These are phyloP conservation scores for Hypocryptadius cinnamomeus DNA, from an alignment of 2,113 vertebrate species.

Conservation along the genomic window DNA sequence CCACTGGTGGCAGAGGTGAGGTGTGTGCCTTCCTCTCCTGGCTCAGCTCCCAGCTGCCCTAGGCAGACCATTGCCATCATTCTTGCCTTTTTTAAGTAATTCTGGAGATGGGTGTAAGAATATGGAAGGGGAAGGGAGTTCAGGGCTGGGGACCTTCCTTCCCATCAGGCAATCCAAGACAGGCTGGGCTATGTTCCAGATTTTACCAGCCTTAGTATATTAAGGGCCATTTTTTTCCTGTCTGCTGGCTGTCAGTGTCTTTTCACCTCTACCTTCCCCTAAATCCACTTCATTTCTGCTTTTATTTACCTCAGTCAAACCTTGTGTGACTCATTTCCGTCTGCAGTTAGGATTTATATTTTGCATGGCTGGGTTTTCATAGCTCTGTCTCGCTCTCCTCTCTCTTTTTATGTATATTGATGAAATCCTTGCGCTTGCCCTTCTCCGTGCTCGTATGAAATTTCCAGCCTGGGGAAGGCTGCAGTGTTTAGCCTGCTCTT, in stretches of 20 bases:
- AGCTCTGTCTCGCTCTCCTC: conserved; percentile 2
- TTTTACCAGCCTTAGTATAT: neutral
- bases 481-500: conserved; percentile 14
- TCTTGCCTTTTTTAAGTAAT: neutral
- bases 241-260: neutral
- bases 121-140: neutral
- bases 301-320: conserved; percentile 40
- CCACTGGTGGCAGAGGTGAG: rapidly evolving
- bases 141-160: neutral
- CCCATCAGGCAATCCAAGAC: neutral
- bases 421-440: conserved; percentile 51
- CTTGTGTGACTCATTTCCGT: conserved; percentile 1
- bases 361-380: neutral
- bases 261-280: neutral
- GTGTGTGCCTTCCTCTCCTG: neutral
- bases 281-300: conserved; percentile 26
- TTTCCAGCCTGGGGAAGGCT: conserved; percentile 13
- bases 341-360: conserved; percentile 12
- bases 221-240: neutral
- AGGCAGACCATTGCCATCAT: neutral
- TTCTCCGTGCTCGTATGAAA: conserved; percentile 24
- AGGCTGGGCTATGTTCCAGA: neutral
- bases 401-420: conserved; percentile 33
- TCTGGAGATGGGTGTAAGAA: neutral
- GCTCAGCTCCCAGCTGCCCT: neutral